Evolutionary conservation across 2,888 invertebrate species (phyloP).

Genomic region (Chrysolina americana): DNA sequence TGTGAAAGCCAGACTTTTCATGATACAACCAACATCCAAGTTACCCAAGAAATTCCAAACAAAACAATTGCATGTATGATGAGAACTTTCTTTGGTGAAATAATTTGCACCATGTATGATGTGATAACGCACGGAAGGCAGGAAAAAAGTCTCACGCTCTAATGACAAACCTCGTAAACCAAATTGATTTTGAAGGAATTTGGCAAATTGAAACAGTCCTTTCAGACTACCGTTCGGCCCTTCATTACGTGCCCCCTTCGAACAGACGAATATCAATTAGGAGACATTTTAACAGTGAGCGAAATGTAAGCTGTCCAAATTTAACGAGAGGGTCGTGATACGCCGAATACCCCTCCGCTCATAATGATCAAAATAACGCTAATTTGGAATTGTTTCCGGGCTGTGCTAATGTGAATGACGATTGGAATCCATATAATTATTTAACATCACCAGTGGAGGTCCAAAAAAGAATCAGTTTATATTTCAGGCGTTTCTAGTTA

Average conservation of each 20-base stretch:
- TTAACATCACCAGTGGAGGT: not conserved
- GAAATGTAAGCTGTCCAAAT: conserved; percentile 15
- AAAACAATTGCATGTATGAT: no score
- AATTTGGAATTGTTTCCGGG: not conserved
- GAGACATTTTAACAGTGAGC: conserved; percentile 13
- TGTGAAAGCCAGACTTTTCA: no score
- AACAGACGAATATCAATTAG: conserved; percentile 9
- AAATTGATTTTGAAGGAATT: not conserved
- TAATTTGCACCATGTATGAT: no score
- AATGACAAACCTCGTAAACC: not conserved
- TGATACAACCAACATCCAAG: no score
- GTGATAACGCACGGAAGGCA: no score
- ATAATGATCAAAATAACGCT: conserved; percentile 1
- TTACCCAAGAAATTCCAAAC: no score
- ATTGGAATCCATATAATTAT: not conserved
- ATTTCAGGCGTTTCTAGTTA: not conserved
- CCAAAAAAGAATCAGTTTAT: not conserved
- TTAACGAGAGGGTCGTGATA: conserved; percentile 20
- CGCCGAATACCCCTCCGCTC: not conserved
- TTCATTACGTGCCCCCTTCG: not conserved
- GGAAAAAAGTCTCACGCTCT: not conserved
- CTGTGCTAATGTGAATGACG: not conserved
- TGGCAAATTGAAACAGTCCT: not conserved
- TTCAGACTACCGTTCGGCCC: not conserved
- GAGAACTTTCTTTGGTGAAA: no score